A percentile compares a stretch with the other conserved stretches of the same genome.
Evolutionary conservation across 2,797 vertebrate genomes (phyloP).

Genomic region (Phoxinus dragarum): DNA sequence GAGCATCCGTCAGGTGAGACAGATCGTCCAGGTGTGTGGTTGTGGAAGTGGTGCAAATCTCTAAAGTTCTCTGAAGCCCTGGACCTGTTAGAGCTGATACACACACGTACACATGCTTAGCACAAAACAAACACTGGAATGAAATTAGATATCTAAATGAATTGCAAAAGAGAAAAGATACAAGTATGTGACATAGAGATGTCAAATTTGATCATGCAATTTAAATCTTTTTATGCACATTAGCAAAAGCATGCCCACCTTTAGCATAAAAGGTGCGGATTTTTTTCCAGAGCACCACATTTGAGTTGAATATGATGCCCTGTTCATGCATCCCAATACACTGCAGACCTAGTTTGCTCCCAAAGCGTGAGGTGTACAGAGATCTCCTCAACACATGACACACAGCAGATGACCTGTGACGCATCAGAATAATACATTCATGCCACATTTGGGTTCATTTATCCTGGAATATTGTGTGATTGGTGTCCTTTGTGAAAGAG

Average conservation of each 20-base stretch:
- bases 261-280: conserved; percentile 87
- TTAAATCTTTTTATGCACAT: not conserved
- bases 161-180: not conserved
- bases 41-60: conserved; percentile 83
- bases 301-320: conserved; percentile 94
- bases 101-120: conserved; percentile 27
- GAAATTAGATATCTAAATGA: not conserved
- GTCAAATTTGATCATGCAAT: not conserved
- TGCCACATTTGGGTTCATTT: not conserved
- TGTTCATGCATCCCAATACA: conserved; percentile 93
- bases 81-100: conserved; percentile 89
- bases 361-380: conserved; percentile 88
- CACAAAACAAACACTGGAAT: not conserved
- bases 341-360: conserved; percentile 87
- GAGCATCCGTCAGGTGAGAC: conserved; percentile 65
- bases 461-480: not conserved
- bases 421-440: not conserved
- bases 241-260: conserved; percentile 77
- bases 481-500: not conserved
- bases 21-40: conserved; percentile 82
- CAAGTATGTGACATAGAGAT: not conserved
- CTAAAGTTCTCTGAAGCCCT: conserved; percentile 82
- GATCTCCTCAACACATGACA: conserved; percentile 87
- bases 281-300: conserved; percentile 86
- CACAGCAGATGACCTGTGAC: conserved; percentile 85